phyloP scores from a whole-genome alignment of 1,140 invertebrate genomes.

The Pygmarrhopalites habei region DNA sequence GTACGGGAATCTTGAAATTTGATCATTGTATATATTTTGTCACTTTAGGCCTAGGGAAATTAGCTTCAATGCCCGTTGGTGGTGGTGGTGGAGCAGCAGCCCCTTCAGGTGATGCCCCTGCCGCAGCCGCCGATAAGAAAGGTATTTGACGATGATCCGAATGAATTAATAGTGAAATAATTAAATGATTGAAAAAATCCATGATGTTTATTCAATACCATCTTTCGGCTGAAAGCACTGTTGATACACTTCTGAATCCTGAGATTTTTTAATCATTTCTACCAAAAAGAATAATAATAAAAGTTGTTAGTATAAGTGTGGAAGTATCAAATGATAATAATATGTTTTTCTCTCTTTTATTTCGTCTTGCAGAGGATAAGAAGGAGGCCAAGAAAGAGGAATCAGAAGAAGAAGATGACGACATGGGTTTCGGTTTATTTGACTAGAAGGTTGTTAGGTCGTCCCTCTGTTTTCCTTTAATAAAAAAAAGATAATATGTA shows the following conservation, averaged over 20 bases:
- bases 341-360: slow-evolving; percentile 16
- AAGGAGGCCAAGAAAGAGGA: slow-evolving; percentile 43
- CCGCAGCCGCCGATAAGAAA: slow-evolving; percentile 22
- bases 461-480: too few relatives aligned
- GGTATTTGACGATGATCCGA: too few relatives aligned
- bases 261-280: too few relatives aligned
- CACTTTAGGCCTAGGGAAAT: slow-evolving; percentile 32
- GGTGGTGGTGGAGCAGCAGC: slow-evolving; percentile 30
- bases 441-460: slow-evolving; percentile 38
- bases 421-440: slow-evolving; percentile 44
- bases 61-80: slow-evolving; percentile 39
- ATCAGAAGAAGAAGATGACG: slow-evolving; percentile 44
- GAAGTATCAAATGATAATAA: too few relatives aligned
- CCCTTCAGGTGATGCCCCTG: slow-evolving; percentile 23
- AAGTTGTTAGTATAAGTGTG: too few relatives aligned
- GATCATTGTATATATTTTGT: not conserved
- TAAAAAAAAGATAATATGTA: too few relatives aligned
- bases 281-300: too few relatives aligned
- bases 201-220: slow-evolving; percentile 37
- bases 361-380: slow-evolving; percentile 42
- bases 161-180: not conserved
- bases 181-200: slow-evolving; percentile 7
- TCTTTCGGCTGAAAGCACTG: slow-evolving; percentile 39
- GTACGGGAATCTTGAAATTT: too few relatives aligned
- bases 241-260: slow-evolving; percentile 24